Base-by-base conservation (phyloP, 2,797 vertebrate genomes). In the Channallabes apus region DNA sequence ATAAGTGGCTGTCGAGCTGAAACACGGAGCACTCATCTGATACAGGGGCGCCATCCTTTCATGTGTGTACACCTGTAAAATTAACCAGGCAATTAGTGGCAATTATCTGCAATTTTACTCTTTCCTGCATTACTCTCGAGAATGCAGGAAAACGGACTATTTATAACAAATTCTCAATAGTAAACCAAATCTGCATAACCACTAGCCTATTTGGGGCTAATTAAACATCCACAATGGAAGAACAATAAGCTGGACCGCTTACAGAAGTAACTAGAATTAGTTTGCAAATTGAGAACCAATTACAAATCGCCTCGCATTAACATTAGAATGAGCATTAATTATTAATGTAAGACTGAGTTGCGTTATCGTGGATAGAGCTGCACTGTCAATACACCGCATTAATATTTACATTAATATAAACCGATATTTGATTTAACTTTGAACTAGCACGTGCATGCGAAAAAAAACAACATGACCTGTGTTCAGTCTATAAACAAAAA, bases 41-140 rank as follows among this genome's bases (percentile, higher is more conserved):
- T 93, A 94, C 92, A 93, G 86, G 8, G 90, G 95, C 86, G 96
- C 96, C 41, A 94, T 93, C 90, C 96, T 93, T 85, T 97, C 97
- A 80, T 95, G 91, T 87, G 95, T 89, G 91, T 95, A 99, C 86
- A 97, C 96, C 97, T 99, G 91, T 84, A 90, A 92, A 77, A 84
- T 64, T 27, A 86, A 71, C n/a, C 64, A 35, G 14, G 32, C 59
- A 71, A 51, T 84, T 80, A 73, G 46, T 64, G 15, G 32, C 67
- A 77, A 58, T 82, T 62, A 78, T 77, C 46, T 64, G 51, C 20
- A n/a, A 75, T 79, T 18, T 62, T 17, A 46, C 41, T 77, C n/a
- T 32, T n/a, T 69, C 27, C 64, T 17, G 58, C 29, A 75, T 1
- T 14, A 54, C 24, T 38, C 76, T 69, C 24, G 22, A 79, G 73